Base-by-base conservation (phyloP, 2,113 vertebrate species). In the Vicugna pacos region DNA sequence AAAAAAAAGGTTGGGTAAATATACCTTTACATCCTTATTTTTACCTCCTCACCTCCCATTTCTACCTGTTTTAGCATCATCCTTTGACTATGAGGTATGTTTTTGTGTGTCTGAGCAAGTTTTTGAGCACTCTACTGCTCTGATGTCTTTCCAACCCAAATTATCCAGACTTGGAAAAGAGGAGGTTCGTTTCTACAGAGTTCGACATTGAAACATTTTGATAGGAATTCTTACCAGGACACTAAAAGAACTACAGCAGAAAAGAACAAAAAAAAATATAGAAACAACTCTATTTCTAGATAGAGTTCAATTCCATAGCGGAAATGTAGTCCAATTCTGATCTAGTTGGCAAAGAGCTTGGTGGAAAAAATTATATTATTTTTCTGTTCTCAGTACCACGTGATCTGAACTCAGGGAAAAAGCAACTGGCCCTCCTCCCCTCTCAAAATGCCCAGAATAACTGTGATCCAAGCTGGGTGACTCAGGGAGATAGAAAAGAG, bases 191-290 rank as follows among this genome's bases (percentile, higher is more conserved):
- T 94, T 87, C 28, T 79, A 52, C 46, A 79, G 0, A 79, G 22
- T 46, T 83, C 62, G 83, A 87, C n/a, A 62, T 0, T 76, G 54
- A 96, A 84, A 85, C 58, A 70, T 50, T 58, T 93, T 89, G 58
- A 84, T 9, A 81, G 13, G 1, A 81, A 62, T 56, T 85, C 81
- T 89, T 89, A 70, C 52, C 56, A 19, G 14, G 30, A 50, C 16
- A 54, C 0, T 38, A 52, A 92, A 8, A 80, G 22, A 86, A 89
- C 3, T 80, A 52, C 28, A 62, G 60, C 28, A 92, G 30, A 69
- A 89, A 82, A 42, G 58, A 16, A n/a, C 3, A 46, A 24, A 65
- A 24, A 65, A 60, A 60, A 52, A 17, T 4, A 65, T 10, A 35
- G 30, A 42, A 82, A 76, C 38, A 87, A 52, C 20, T 50, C 28